These are phyloP conservation scores for Danaus plexippus DNA, from an alignment of 1,140 invertebrate species.

Conservation along the genomic window DNA sequence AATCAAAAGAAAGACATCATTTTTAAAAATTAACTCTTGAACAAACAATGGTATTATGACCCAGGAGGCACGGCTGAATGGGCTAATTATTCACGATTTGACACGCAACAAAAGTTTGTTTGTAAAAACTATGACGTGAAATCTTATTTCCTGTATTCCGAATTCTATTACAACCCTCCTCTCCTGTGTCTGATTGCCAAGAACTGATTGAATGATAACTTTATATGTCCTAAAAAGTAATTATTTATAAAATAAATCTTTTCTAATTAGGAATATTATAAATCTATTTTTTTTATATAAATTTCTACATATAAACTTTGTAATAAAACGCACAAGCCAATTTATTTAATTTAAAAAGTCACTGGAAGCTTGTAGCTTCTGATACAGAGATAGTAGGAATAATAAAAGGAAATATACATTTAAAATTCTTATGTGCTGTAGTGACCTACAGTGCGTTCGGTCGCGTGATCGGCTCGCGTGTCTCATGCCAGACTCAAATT, in stretches of 20 bases:
- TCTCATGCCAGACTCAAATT: conserved; percentile 60
- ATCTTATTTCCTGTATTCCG: conserved; percentile 48
- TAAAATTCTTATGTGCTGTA: conserved; percentile 25
- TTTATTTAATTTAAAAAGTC: conserved; percentile 25
- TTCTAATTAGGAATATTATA: neutral
- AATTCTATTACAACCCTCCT: no score
- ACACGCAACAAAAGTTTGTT: conserved; percentile 42
- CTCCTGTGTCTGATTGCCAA: no score
- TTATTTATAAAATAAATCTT: no score
- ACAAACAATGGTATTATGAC: conserved; percentile 49
- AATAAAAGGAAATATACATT: conserved; percentile 47
- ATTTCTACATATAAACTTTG: neutral
- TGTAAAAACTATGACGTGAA: conserved; percentile 56
- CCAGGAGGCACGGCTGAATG: conserved; percentile 50
- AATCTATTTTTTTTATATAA: conserved; percentile 3
- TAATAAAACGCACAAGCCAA: conserved; percentile 6
- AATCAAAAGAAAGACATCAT: conserved; percentile 35
- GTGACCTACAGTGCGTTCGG: conserved; percentile 34
- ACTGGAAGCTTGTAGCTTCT: conserved; percentile 18
- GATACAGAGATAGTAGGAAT: conserved; percentile 34
- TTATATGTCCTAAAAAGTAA: no score
- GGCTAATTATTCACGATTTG: conserved; percentile 65
- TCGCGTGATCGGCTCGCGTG: conserved; percentile 60
- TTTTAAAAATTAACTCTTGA: conserved; percentile 38
- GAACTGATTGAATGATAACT: no score